Base-by-base conservation (phyloP, 2,113 vertebrate species). In the Corythornis madagascariensis region DNA sequence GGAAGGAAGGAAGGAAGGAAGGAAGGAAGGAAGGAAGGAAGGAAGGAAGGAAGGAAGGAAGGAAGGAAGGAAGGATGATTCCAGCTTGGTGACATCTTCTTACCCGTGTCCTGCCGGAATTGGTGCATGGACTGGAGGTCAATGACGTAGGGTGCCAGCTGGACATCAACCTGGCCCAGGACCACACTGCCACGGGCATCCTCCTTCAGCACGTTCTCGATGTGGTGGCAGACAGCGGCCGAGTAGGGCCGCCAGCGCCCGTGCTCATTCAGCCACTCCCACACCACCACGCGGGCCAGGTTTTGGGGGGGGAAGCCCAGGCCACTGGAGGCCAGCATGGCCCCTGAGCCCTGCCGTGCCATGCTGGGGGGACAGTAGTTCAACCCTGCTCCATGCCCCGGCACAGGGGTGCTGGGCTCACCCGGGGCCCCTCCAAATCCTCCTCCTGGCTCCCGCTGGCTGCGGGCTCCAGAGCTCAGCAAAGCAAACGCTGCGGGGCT, bases 91-190 rank as follows among this genome's bases (percentile, higher is more conserved):
- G 7, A 50, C 82, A 91, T 6, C 10, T 63, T 53, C 78, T 83
- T 98, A 99, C 99, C 99, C 73, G 99, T 99, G 94, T 99, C 99
- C 97, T 99, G 99, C 65, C 99, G 98, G 89, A 99, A 99, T 97
- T 99, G 99, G 89, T 99, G 98, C 99, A 99, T 99, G 96, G 99
- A 98, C 97, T 99, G 99, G 94, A 99, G 98, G 97, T 99, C 99
- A 3, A 99, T 98, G 97, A 99, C 45, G 89, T 99, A 99, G n/a
- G 99, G 98, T 1, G 98, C 96, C 52, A 99, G 98, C 97, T 98
- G 98, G 43, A 97, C 96, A 1, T 99, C 99, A 72, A 99, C 98
- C 97, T 99, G 99, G 1, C 99, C 99, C 91, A 99, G 98, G 40
- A 98, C 98, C 57, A 99, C 99, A 0, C 98, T 98, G 40, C 99